Evolutionary conservation across 2,888 invertebrate species (phyloP), one percentile per base, ranked within the genome.

Genomic region (Syrista parreyssii): DNA sequence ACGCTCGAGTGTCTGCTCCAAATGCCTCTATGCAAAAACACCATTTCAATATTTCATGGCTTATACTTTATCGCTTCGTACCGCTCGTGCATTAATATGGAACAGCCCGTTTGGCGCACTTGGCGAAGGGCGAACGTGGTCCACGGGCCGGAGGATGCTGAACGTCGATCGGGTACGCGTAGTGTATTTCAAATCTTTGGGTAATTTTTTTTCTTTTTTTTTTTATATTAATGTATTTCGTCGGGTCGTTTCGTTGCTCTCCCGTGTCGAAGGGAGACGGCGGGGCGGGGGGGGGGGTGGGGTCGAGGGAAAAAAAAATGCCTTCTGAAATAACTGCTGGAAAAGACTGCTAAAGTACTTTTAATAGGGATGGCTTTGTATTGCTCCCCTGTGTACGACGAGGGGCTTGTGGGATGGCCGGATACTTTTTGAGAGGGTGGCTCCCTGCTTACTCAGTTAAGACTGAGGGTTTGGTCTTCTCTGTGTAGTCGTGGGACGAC

Each of bases 11-110:
- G 55, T 55, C 23, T 55, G 23, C 23, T 55, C 15, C 55, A 55
- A 55, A 55, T 55, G 55, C 55, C 55, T 71, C 71, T 71, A 33
- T 71, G 71, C 71, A 84, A 85, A 86, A 85, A 84, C 83, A 79
- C 81, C 83, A 82, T 85, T 85, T 86, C 86, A 84, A 86, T 86
- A 86, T 87, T 86, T 86, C 83, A 87, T 83, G 80, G 82, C 83
- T 84, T 84, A 85, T 82, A 79, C 80, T 81, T 79, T 86, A 86
- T 87, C 87, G 84, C 82, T 83, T 75, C 81, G 75, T 78, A 75
- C 78, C 78, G 72, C 75, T 71, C 73, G 75, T 71, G 78, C 78
- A 78, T 78, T 75, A 75, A 78, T 78, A 78, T 75, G 78, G 75
- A 78, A 78, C 75, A 75, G 75, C 23, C 75, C 69, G 78, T 78